Evolutionary conservation across 2,797 vertebrate genomes (phyloP).

Genomic region (Apodemus agrarius): DNA sequence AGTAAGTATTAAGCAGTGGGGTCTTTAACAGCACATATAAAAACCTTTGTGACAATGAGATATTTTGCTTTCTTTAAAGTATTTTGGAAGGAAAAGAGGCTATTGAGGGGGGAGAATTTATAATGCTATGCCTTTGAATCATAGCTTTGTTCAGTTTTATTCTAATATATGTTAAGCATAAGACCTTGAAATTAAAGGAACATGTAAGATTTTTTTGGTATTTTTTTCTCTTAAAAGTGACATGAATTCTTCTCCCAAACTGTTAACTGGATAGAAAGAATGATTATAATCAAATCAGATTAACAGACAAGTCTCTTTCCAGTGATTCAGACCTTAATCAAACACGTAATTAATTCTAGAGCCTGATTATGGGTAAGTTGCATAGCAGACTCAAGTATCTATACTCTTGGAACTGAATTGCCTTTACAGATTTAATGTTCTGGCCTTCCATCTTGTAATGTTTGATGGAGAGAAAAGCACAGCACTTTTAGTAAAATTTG

Average conservation of each 20-base stretch:
- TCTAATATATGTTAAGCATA: constrained; percentile 12
- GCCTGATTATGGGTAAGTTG: neutral
- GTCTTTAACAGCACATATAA: neutral
- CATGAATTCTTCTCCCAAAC: neutral
- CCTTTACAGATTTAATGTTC: neutral
- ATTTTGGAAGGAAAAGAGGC: constrained; percentile 27
- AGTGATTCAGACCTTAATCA: constrained; percentile 42
- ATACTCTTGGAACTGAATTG: neutral
- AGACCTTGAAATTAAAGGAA: constrained; percentile 50
- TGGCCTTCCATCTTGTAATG: constrained; percentile 7
- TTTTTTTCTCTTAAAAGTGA: neutral
- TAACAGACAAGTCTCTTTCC: neutral
- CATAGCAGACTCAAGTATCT: neutral
- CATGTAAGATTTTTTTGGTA: neutral
- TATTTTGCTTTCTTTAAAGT: constrained; percentile 12
- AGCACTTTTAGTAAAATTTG: constrained; percentile 43
- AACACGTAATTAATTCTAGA: constrained; percentile 2
- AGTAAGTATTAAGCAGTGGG: neutral
- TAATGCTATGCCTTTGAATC: constrained; percentile 43
- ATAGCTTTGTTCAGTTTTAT: constrained; percentile 34
- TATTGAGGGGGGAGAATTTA: constrained; percentile 4
- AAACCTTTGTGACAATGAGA: constrained; percentile 45
- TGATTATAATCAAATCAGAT: constrained; percentile 27
- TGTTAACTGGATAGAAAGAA: neutral
- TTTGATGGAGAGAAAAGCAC: constrained; percentile 63